A percentile compares a stretch with the other conserved stretches of the same genome.
Conservation (phyloP, 2,888 invertebrate genomes). For the Stenoptilia bipunctidactyla region DNA sequence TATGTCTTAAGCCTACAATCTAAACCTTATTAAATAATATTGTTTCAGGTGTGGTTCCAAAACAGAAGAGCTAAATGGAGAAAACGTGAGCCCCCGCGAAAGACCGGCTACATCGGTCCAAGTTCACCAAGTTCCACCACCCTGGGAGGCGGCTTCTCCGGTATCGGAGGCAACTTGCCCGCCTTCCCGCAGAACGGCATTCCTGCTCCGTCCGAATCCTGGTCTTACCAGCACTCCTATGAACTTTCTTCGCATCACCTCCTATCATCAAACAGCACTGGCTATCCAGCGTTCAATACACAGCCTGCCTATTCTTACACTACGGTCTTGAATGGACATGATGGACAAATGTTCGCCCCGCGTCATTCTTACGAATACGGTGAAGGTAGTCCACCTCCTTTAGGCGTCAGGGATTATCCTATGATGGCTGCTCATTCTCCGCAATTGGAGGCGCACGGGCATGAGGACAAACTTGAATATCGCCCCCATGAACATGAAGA, state of each 20-base stretch:
- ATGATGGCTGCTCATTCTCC: slow-evolving; percentile 76
- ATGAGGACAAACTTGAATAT: slow-evolving; percentile 62
- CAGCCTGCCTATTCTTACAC: slow-evolving; percentile 75
- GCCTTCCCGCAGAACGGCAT: slow-evolving; percentile 73
- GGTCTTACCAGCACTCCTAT: slow-evolving; percentile 84
- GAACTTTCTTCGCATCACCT: slow-evolving; percentile 83
- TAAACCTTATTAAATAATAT: slow-evolving; percentile 1
- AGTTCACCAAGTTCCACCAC: slow-evolving; percentile 78
- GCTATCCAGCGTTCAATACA: slow-evolving; percentile 75
- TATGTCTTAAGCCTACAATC: too few species aligned
- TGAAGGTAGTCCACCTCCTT: slow-evolving; percentile 74
- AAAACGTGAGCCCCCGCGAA: slow-evolving; percentile 92
- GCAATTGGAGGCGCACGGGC: slow-evolving; percentile 64
- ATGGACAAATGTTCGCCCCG: slow-evolving; percentile 78
- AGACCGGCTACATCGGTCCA: slow-evolving; percentile 83
- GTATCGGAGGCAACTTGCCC: slow-evolving; percentile 56
- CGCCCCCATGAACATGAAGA: slow-evolving; percentile 57
- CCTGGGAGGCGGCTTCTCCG: slow-evolving; percentile 73
- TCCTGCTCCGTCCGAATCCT: slow-evolving; percentile 80
- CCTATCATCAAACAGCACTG: slow-evolving; percentile 76
- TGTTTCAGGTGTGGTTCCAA: slow-evolving; percentile 82
- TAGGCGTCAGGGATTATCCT: slow-evolving; percentile 75
- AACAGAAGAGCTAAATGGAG: slow-evolving; percentile 95
- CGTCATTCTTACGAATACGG: slow-evolving; percentile 73
- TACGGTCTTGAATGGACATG: slow-evolving; percentile 79